A percentile compares a stretch with the other conserved stretches of the same genome.
phyloP scores from a whole-genome alignment of 2,113 vertebrate species.

The Thinocorus orbignyianus region DNA sequence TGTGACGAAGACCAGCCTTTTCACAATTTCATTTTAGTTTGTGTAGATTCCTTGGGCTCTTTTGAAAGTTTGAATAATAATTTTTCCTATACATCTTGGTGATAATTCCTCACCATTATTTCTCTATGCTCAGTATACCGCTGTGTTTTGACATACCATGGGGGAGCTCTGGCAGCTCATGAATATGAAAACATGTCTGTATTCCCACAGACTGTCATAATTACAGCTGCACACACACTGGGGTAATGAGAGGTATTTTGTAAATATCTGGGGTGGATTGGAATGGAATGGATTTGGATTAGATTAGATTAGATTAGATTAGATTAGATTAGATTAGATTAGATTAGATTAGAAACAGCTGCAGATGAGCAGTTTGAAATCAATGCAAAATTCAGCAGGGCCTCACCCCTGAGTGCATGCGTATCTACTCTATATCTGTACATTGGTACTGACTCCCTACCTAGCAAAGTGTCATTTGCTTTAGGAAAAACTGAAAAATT shows the following conservation, averaged over 20 bases:
- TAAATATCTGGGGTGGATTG: neutral
- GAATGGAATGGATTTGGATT: neutral
- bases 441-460: neutral
- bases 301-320: neutral
- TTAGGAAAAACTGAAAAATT: neutral
- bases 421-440: neutral
- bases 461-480: neutral
- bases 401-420: neutral
- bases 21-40: neutral
- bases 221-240: neutral
- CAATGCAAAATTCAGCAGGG: neutral
- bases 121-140: neutral
- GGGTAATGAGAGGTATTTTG: neutral
- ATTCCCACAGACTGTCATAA: neutral
- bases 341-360: neutral
- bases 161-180: neutral
- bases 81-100: neutral
- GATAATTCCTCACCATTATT: neutral
- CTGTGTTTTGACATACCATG: neutral
- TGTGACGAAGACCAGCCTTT: neutral
- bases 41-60: neutral
- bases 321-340: neutral
- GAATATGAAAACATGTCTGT: neutral
- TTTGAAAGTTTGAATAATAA: neutral
- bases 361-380: neutral